These are phyloP conservation scores for Felis chaus DNA, from an alignment of 2,113 vertebrate species.

Conservation along the genomic window DNA sequence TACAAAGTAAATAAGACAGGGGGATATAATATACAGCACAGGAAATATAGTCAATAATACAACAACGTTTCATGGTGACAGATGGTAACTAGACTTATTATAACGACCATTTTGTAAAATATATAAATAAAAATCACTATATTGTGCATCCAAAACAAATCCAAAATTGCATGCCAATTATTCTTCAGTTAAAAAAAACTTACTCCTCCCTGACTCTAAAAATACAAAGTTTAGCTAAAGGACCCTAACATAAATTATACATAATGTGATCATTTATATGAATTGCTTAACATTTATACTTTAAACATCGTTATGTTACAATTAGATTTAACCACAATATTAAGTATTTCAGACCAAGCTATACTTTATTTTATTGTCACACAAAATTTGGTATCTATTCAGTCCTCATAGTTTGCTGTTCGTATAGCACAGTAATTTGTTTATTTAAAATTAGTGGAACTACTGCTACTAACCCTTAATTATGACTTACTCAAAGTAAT, in stretches of 20 bases:
- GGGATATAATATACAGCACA: not conserved
- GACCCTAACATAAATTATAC: slow-evolving; percentile 1
- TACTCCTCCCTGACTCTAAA: slow-evolving; percentile 21
- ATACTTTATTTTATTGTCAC: slow-evolving; percentile 32
- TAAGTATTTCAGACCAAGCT: slow-evolving; percentile 43
- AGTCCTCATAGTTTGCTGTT: slow-evolving; percentile 26
- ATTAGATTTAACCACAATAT: not conserved
- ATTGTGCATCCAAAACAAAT: not conserved
- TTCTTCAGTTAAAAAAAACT: not conserved
- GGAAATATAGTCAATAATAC: not conserved
- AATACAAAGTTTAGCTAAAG: slow-evolving; percentile 17
- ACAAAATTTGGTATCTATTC: slow-evolving; percentile 23
- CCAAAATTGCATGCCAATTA: not conserved
- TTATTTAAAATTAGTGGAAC: slow-evolving; percentile 57
- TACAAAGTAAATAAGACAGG: not conserved
- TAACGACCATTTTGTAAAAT: not conserved
- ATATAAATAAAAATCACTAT: not conserved
- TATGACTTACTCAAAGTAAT: slow-evolving; percentile 52
- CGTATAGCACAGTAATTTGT: not conserved
- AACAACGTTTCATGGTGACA: not conserved
- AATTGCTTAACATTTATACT: not conserved
- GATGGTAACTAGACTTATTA: not conserved
- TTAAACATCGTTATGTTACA: not conserved
- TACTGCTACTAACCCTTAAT: slow-evolving; percentile 30
- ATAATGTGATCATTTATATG: not conserved